Percentiles rank a stretch among this genome's conserved stretches.
Evolutionary conservation across 2,113 vertebrate genomes (phyloP).

Genomic region (Lampris megalopsis): DNA sequence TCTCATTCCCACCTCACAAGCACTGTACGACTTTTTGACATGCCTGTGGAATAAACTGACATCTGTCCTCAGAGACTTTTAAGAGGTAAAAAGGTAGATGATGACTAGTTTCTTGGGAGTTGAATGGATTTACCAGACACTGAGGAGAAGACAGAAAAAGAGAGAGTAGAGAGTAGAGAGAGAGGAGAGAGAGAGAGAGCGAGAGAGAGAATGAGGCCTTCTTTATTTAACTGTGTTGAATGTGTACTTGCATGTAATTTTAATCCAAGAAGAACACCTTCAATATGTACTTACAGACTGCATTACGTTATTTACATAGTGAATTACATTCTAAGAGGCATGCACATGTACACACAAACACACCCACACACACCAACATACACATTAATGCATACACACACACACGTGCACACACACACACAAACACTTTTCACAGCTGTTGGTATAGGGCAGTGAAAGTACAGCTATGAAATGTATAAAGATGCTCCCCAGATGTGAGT

Average conservation of each 20-base stretch:
- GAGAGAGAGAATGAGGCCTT: too few relatives aligned
- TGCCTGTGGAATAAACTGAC: constrained; percentile 9
- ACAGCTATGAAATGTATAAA: constrained; percentile 26
- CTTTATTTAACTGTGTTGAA: not conserved
- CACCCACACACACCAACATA: constrained; percentile 2
- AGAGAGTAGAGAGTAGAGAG: not conserved
- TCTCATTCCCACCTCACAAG: too few relatives aligned
- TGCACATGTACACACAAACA: not conserved
- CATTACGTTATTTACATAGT: not conserved
- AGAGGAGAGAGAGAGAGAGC: not conserved
- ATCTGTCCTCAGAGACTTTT: constrained; percentile 37
- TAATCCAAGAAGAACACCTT: too few relatives aligned
- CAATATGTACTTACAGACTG: not conserved
- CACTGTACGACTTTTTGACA: not conserved
- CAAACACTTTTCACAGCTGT: constrained; percentile 22
- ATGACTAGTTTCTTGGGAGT: constrained; percentile 32
- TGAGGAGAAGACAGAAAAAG: constrained; percentile 6
- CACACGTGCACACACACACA: not conserved
- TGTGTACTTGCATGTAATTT: too few relatives aligned
- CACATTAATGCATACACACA: not conserved
- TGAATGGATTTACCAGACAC: constrained; percentile 12
- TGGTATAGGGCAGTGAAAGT: constrained; percentile 33
- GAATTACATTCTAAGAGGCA: not conserved
- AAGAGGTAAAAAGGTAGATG: constrained; percentile 34
- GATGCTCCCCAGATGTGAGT: constrained; percentile 61